These are phyloP conservation scores for Melanotaenia nigrans DNA, from an alignment of 2,797 vertebrate genomes.

Conservation along the genomic window DNA sequence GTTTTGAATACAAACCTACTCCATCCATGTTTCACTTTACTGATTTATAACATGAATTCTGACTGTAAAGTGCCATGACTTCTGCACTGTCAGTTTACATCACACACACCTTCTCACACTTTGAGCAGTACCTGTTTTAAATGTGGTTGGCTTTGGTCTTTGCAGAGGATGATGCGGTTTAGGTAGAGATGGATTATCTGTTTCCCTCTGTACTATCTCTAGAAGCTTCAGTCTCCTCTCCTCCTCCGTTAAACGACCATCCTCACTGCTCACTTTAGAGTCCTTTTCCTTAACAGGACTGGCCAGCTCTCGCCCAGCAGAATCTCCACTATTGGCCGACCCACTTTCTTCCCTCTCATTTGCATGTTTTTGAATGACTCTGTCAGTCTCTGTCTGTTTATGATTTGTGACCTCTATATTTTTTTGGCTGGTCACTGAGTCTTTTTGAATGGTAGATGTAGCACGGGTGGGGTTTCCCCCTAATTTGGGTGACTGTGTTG, in stretches of 20 bases:
- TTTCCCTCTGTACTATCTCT: constrained; percentile 65
- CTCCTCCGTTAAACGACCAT: constrained; percentile 48
- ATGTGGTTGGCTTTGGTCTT: constrained; percentile 63
- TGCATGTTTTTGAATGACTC: constrained; percentile 35
- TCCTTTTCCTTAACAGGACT: constrained; percentile 56
- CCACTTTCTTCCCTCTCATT: constrained; percentile 55
- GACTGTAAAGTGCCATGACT: background rate
- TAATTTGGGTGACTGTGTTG: constrained; percentile 31
- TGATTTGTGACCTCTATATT: constrained; percentile 34
- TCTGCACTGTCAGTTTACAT: background rate
- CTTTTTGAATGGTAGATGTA: constrained; percentile 43
- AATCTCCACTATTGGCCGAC: constrained; percentile 48
- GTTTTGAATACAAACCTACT: background rate
- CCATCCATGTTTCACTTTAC: background rate
- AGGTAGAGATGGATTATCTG: constrained; percentile 44
- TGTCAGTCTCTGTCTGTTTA: constrained; percentile 52
- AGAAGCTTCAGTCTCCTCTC: constrained; percentile 65
- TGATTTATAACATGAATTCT: background rate
- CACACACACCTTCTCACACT: background rate
- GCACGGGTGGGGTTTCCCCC: constrained; percentile 33
- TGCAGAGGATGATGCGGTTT: constrained; percentile 67
- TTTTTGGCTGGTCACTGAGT: constrained; percentile 49
- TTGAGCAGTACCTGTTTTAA: constrained; percentile 66
- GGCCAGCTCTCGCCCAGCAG: constrained; percentile 26
- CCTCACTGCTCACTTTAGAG: constrained; percentile 52